Evolutionary conservation across 1,140 invertebrate genomes (phyloP).

Genomic region (Coelopa frigida): DNA sequence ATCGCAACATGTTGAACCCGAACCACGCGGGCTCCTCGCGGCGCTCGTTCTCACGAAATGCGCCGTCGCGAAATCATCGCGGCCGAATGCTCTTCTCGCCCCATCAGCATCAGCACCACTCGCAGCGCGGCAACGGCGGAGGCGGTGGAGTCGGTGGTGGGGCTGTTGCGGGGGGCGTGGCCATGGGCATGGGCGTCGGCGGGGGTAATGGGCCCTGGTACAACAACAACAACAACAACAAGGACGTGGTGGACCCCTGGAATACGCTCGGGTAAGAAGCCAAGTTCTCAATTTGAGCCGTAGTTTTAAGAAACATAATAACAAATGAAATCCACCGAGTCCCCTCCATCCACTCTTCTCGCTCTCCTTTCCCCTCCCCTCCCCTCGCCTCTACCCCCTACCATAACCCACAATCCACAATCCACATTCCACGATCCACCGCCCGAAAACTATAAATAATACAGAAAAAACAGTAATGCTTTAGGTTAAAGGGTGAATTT

Average conservation of each 20-base stretch:
- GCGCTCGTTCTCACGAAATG: conserved; percentile 14
- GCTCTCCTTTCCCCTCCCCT: background rate
- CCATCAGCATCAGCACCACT: conserved; percentile 9
- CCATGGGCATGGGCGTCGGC: background rate
- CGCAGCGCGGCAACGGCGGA: background rate
- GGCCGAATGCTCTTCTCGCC: conserved; percentile 13
- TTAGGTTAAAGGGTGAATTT: conserved; percentile 19
- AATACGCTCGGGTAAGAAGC: conserved; percentile 16
- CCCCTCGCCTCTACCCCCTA: no score
- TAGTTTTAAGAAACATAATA: no score
- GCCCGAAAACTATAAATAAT: no score
- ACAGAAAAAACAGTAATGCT: no score
- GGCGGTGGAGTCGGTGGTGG: background rate
- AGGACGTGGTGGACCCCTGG: conserved; percentile 13
- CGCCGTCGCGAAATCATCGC: conserved; percentile 8
- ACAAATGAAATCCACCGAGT: no score
- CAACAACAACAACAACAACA: conserved; percentile 10
- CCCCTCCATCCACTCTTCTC: background rate
- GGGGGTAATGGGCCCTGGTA: conserved; percentile 2
- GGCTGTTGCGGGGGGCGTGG: no score
- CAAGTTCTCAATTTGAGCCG: no score
- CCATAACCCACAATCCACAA: no score
- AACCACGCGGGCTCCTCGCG: conserved; percentile 15
- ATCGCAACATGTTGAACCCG: conserved; percentile 15
- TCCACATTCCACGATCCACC: no score